These are phyloP conservation scores for Uloborus plumipes DNA, from an alignment of 2,888 invertebrate genomes.

Conservation along the genomic window DNA sequence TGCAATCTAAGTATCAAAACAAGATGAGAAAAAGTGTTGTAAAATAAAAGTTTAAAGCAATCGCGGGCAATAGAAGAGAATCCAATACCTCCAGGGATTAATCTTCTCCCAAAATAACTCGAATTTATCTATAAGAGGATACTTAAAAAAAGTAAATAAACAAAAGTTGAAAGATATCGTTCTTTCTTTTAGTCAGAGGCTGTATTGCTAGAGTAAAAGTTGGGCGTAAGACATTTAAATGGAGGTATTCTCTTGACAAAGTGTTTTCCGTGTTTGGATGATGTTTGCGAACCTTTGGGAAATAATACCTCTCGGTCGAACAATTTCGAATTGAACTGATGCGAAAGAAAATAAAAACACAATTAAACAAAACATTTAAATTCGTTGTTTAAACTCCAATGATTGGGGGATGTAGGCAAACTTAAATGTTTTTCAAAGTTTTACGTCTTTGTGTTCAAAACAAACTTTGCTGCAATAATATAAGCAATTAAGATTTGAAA, in stretches of 20 bases:
- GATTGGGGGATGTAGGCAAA: no score
- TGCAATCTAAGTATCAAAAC: neutral
- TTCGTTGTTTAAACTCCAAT: no score
- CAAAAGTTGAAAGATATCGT: neutral
- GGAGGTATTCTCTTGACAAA: constrained; percentile 53
- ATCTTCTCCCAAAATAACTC: constrained; percentile 43
- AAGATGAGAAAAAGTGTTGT: neutral
- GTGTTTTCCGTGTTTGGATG: constrained; percentile 23
- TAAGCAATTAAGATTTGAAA: no score
- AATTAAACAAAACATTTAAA: no score
- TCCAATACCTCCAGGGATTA: constrained; percentile 40
- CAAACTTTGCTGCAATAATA: no score
- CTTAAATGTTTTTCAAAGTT: no score
- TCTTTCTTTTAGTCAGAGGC: constrained; percentile 10
- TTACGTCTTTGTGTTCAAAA: no score
- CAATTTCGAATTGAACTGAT: neutral
- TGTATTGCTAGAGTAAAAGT: constrained; percentile 9
- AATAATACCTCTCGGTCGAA: constrained; percentile 19
- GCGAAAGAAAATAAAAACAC: no score
- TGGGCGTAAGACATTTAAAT: constrained; percentile 19
- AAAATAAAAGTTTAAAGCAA: constrained; percentile 9
- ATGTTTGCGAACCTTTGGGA: constrained; percentile 6
- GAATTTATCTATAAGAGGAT: constrained; percentile 1
- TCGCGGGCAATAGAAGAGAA: constrained; percentile 5
- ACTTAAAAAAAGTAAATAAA: neutral